Conservation (phyloP, 1,140 invertebrate species). For the Epicauta chinensis region DNA sequence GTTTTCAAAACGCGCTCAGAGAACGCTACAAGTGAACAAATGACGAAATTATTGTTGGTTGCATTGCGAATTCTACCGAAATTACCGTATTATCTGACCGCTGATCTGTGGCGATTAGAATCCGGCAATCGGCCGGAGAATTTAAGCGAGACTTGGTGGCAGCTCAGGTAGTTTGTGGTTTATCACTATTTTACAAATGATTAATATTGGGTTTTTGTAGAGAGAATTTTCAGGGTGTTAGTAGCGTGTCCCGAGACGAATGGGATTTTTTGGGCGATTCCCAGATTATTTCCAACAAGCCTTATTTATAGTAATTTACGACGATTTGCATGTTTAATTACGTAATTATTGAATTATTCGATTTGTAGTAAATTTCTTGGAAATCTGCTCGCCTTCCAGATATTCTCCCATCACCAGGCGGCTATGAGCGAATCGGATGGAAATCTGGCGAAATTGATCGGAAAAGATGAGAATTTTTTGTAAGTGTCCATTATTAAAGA, state of each 20-base stretch:
- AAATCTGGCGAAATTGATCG: slow-evolving; percentile 35
- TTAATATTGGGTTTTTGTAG: too few species aligned
- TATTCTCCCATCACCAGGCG: slow-evolving; percentile 40
- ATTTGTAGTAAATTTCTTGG: slow-evolving; percentile 44
- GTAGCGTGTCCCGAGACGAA: slow-evolving; percentile 41
- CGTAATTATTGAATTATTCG: too few species aligned
- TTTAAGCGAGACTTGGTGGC: slow-evolving; percentile 40
- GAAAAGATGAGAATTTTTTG: slow-evolving; percentile 30
- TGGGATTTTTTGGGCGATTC: slow-evolving; percentile 49
- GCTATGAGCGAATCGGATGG: slow-evolving; percentile 32
- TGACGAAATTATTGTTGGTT: slow-evolving; percentile 45
- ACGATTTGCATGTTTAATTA: too few species aligned
- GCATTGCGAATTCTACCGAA: slow-evolving; percentile 50
- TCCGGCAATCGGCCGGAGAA: slow-evolving; percentile 44
- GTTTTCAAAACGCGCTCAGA: neutral
- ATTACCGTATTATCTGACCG: slow-evolving; percentile 53
- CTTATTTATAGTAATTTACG: slow-evolving; percentile 48
- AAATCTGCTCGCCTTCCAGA: slow-evolving; percentile 44
- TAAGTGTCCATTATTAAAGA: too few species aligned
- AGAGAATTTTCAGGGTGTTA: slow-evolving; percentile 42
- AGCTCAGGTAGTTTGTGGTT: slow-evolving; percentile 45
- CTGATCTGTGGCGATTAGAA: slow-evolving; percentile 53
- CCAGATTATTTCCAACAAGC: slow-evolving; percentile 50
- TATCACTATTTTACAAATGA: too few species aligned
- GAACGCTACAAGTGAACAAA: slow-evolving; percentile 16